Evolutionary conservation across 2,113 vertebrate species (phyloP), one percentile per base, ranked within the genome.

Genomic region (Gadus chalcogrammus): DNA sequence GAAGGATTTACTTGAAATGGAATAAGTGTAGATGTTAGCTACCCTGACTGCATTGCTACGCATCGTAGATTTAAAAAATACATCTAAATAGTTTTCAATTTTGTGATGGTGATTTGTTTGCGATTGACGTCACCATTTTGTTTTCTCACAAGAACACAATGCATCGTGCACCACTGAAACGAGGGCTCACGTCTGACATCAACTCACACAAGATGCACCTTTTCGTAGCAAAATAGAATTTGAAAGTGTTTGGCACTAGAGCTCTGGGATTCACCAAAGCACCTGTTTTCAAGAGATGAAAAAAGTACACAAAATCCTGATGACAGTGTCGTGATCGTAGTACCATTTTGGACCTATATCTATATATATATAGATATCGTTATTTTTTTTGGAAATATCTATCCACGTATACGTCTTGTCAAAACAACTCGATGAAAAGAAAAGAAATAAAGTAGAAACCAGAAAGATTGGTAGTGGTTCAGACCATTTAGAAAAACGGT

Each of bases 191-290:
- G 55, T 58, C 42, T 48, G 2, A 58, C 55, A 71, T 77, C 74
- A 82, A 78, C 18, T 65, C 64, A 79, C 68, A 73, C 74, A 35
- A 70, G 73, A 63, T 67, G 67, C 82, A 53, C 61, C 27, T 80
- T 65, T 58, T 73, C 35, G 16, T 87, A 82, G 85, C 69, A 84
- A 83, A 87, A 84, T 77, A 79, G 77, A 69, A 73, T 84, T 82
- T 86, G 75, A 88, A 86, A 82, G 80, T 80, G 85, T 90, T 91
- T 92, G 91, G 90, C 91, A 92, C 89, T 82, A 72, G 80, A 81
- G 75, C 71, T 76, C 72, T 12, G 71, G 74, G 67, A 78, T 16
- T 74, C 80, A 81, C 81, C 38, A 84, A 88, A 88, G 85, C 75
- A 87, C 85, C 79, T 67, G 61, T 83, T 79, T 79, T 82, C 76